Evolutionary conservation across 2,797 vertebrate species (phyloP).

Genomic region (Micrastur ruficollis): DNA sequence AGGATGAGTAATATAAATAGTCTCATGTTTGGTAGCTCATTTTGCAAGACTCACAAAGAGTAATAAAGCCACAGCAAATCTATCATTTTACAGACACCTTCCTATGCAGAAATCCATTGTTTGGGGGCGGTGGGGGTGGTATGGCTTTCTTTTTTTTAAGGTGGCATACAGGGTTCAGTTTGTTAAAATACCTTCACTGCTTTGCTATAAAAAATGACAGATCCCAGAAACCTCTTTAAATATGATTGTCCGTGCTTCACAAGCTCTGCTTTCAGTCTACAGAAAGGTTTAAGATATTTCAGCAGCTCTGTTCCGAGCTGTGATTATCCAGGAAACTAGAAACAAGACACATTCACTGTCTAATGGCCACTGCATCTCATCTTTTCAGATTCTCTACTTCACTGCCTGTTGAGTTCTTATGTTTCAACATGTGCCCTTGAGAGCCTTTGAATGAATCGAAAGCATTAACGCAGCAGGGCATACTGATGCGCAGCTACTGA

Average conservation of each 20-base stretch:
- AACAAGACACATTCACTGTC: neutral
- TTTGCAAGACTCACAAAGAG: neutral
- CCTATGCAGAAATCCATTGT: neutral
- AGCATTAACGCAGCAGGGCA: neutral
- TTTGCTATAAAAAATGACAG: neutral
- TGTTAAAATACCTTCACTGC: neutral
- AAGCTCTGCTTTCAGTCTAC: neutral
- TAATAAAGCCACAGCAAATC: neutral
- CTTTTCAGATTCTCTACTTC: constrained; percentile 14
- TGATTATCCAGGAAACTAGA: constrained; percentile 33
- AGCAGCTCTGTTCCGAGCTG: constrained; percentile 13
- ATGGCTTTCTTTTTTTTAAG: neutral
- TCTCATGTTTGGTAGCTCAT: neutral
- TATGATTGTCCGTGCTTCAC: neutral
- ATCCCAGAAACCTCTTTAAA: neutral
- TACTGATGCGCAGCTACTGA: neutral
- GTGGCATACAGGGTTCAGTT: neutral
- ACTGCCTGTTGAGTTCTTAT: neutral
- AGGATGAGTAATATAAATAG: neutral
- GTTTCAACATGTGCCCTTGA: constrained; percentile 16
- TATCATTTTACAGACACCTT: neutral
- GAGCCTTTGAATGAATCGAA: neutral
- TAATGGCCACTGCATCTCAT: neutral
- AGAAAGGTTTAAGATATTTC: constrained; percentile 18
- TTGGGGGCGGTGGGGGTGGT: too few species aligned